Conservation (phyloP, 2,797 vertebrate species). For the Peromyscus melanophrys region DNA sequence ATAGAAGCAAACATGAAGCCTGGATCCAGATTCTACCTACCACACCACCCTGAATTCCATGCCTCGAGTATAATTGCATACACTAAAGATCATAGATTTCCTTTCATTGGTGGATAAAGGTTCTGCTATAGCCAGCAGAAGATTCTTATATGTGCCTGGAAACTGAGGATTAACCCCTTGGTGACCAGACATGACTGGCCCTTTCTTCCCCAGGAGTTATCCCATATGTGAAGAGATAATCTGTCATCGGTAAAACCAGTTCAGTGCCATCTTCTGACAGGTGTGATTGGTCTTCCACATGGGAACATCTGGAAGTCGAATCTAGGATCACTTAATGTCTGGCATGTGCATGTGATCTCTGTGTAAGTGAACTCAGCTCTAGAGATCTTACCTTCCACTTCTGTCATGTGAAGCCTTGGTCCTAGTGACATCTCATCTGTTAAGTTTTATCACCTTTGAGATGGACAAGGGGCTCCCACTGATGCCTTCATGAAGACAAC, state of each 20-base stretch:
- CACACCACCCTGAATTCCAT: constrained; percentile 43
- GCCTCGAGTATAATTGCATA: constrained; percentile 10
- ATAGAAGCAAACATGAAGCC: background rate
- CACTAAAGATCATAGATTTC: constrained; percentile 64
- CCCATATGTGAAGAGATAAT: constrained; percentile 67
- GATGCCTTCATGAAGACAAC: constrained; percentile 43
- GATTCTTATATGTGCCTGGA: constrained; percentile 44
- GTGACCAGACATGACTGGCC: constrained; percentile 62
- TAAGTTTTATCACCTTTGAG: constrained; percentile 57
- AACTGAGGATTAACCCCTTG: constrained; percentile 52
- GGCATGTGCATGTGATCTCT: constrained; percentile 62
- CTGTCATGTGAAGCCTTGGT: constrained; percentile 54
- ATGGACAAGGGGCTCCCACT: background rate
- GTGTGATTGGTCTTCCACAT: constrained; percentile 38
- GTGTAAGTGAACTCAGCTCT: constrained; percentile 75
- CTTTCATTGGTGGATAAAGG: constrained; percentile 53
- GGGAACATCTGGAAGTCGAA: constrained; percentile 76
- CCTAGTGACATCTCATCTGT: constrained; percentile 14
- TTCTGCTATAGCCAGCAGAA: constrained; percentile 30
- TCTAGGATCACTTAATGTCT: constrained; percentile 29
- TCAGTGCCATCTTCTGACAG: constrained; percentile 33
- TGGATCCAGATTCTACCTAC: constrained; percentile 31
- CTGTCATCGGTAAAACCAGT: constrained; percentile 67
- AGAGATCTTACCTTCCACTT: background rate
- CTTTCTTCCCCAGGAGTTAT: constrained; percentile 55